Percentiles rank a stretch among this genome's conserved stretches.
phyloP scores from a whole-genome alignment of 1,140 invertebrate genomes.

The Drosophila repletoides region DNA sequence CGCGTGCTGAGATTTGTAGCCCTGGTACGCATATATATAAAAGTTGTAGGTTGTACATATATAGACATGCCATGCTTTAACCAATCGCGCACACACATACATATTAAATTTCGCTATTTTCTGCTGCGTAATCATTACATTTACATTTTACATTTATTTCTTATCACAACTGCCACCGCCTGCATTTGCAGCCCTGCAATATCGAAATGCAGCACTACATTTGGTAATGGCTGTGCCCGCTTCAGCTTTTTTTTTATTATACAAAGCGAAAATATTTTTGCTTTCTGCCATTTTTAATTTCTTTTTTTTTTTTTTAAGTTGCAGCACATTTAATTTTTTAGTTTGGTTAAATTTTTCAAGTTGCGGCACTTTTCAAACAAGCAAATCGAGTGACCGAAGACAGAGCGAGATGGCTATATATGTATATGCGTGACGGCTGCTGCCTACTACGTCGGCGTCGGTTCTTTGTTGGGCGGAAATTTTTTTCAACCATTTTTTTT shows the following conservation, averaged over 20 bases:
- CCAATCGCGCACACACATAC: conserved; percentile 1
- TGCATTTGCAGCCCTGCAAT: conserved; percentile 14
- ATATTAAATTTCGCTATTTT: conserved; percentile 12
- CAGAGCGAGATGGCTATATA: conserved; percentile 49
- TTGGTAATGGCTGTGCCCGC: conserved; percentile 34
- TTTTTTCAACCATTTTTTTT: conserved; percentile 52
- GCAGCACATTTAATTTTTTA: conserved; percentile 41
- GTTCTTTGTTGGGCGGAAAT: conserved; percentile 53
- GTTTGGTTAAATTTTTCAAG: conserved; percentile 16
- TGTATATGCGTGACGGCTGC: conserved; percentile 29
- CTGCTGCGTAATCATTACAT: conserved; percentile 37
- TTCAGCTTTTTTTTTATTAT: conserved; percentile 25
- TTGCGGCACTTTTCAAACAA: conserved; percentile 37
- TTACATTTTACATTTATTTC: conserved; percentile 9
- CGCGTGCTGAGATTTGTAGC: conserved; percentile 16
- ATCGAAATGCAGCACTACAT: conserved; percentile 48
- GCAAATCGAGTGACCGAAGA: conserved; percentile 15
- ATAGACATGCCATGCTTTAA: conserved; percentile 4
- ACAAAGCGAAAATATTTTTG: conserved; percentile 15
- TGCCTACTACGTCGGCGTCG: conserved; percentile 59
- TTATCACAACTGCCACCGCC: conserved; percentile 30
- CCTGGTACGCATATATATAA: conserved; percentile 4
- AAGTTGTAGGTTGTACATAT: not conserved
- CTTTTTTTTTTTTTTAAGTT: conserved; percentile 3
- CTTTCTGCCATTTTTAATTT: conserved; percentile 25